Conservation (phyloP, 2,797 vertebrate genomes). For the Phataginus tricuspis region DNA sequence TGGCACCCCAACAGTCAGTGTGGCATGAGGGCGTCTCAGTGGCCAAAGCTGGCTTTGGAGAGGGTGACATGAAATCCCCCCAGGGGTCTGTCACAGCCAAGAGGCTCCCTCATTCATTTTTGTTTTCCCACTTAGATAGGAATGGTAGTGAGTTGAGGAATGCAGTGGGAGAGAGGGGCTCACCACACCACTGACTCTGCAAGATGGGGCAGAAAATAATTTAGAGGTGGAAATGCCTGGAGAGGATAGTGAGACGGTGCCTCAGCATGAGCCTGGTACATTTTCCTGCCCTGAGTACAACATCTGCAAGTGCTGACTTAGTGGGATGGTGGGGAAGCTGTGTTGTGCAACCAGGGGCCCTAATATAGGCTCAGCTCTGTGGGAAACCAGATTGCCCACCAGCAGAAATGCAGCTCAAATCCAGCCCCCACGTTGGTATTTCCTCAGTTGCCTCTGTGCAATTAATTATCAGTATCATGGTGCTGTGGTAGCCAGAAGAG, state of each 20-base stretch:
- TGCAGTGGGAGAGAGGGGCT: not conserved
- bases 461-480: too few species aligned
- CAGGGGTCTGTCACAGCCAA: not conserved
- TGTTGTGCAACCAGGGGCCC: too few species aligned
- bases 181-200: fast-evolving
- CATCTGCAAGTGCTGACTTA: not conserved
- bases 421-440: not conserved
- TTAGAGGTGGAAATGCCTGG: not conserved
- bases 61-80: not conserved
- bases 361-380: not conserved
- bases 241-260: not conserved
- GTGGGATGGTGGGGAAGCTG: not conserved
- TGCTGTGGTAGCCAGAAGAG: not conserved
- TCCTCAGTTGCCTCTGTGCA: not conserved
- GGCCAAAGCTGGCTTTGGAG: not conserved
- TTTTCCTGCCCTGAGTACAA: not conserved
- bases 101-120: not conserved
- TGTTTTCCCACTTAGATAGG: not conserved
- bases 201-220: not conserved
- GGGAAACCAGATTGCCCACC: not conserved
- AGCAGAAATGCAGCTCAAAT: not conserved
- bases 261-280: not conserved
- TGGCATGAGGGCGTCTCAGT: not conserved
- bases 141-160: not conserved
- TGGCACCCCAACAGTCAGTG: not conserved